Base-by-base conservation (phyloP, 2,113 vertebrate species). In the Megaceryle maxima region DNA sequence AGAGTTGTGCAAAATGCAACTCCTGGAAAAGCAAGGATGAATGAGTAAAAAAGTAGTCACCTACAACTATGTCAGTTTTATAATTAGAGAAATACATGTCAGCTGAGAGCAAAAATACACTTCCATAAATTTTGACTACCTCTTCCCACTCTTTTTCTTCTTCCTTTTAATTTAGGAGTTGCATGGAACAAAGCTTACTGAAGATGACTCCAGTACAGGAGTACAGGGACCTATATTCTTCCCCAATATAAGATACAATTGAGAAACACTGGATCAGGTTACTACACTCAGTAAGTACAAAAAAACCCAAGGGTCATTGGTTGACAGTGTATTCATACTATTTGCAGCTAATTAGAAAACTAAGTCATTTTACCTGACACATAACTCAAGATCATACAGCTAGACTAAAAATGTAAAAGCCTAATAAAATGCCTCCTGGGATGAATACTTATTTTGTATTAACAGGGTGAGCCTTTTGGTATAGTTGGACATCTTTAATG, bases 361-460 rank as follows among this genome's bases (percentile, higher is more conserved):
- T 41, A 59, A 53, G 37, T 44, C 26, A 33, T 91, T 96, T 94
- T 88, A 81, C 85, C 76, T 88, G 53, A 83, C 66, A 74, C 2
- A 16, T 6, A 15, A 62, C n/a, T 72, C 55, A 60, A 91, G 70
- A 92, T 68, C 22, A 19, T 37, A 39, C 19, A 66, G 51, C 16
- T 68, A 63, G 62, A n/a, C 56, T 96, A 73, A 93, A 97, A 96
- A 91, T 59, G 82, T 92, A 81, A 96, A 62, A 93, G 51, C 31
- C 81, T 66, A 85, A 94, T 92, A 95, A 95, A 91, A 93, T 48
- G 25, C 19, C 31, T 94, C 76, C 83, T 82, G 73, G 37, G 16
- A 81, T 44, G 48, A 86, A 66, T 75, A 82, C 51, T 91, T 86
- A 53, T 25, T 90, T 90, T 84, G 35, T 94, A 33, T 85, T 78